phyloP scores from a whole-genome alignment of 2,888 invertebrate species.

The Polyommatus icarus region DNA sequence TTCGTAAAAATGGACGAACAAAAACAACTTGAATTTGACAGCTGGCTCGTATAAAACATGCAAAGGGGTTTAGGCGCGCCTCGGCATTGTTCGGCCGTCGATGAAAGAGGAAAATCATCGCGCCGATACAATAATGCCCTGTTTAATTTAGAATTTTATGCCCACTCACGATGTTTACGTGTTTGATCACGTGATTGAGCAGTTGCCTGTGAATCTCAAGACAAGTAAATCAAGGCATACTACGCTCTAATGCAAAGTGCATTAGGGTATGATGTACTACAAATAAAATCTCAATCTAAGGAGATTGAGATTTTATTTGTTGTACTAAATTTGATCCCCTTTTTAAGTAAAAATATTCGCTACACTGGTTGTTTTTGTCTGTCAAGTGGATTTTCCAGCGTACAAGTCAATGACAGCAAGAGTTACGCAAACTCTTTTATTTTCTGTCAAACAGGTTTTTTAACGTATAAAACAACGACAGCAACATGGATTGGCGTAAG shows the following conservation, averaged over 20 bases:
- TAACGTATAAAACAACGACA: too few species aligned
- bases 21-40: conserved; percentile 57
- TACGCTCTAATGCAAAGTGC: too few species aligned
- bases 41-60: conserved; percentile 47
- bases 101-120: conserved; percentile 41
- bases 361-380: too few species aligned
- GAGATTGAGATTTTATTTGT: too few species aligned
- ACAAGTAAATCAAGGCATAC: neutral
- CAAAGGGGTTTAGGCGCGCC: conserved; percentile 45
- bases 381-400: too few species aligned
- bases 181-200: neutral
- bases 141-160: conserved; percentile 34
- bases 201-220: neutral
- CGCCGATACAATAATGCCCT: conserved; percentile 36
- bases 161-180: neutral
- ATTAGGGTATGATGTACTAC: too few species aligned
- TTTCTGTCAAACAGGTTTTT: too few species aligned
- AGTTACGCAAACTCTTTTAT: too few species aligned
- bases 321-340: too few species aligned
- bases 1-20: conserved; percentile 51
- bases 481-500: neutral
- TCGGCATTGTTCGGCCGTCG: conserved; percentile 38
- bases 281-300: too few species aligned
- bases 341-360: too few species aligned
- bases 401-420: too few species aligned